These are phyloP conservation scores for Megaptera novaeangliae DNA, from an alignment of 2,113 vertebrate species.

Conservation along the genomic window DNA sequence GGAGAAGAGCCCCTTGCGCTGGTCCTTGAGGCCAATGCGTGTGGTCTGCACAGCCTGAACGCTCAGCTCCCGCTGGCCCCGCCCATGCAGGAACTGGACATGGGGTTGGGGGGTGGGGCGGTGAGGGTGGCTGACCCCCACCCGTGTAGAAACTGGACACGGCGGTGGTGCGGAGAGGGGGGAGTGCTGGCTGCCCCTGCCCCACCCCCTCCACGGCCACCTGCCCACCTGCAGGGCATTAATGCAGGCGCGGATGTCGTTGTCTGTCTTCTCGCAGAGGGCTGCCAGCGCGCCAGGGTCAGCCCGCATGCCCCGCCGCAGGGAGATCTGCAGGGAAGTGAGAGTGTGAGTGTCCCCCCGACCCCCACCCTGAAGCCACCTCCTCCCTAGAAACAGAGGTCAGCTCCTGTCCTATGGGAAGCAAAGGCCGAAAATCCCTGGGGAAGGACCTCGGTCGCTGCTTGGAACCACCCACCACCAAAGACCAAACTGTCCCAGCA, in stretches of 20 bases:
- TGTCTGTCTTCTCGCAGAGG: conserved; percentile 94
- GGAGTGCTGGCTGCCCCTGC: rapidly evolving
- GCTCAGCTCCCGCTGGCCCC: conserved; percentile 87
- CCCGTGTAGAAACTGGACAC: conserved; percentile 84
- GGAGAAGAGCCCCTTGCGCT: conserved; percentile 94
- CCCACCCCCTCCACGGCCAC: conserved; percentile 55
- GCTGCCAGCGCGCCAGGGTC: conserved; percentile 85
- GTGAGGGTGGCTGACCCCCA: not conserved
- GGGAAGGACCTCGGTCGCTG: rapidly evolving
- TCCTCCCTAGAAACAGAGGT: not conserved
- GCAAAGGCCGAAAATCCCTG: not conserved
- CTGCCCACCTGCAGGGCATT: conserved; percentile 92
- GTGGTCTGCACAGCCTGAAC: conserved; percentile 84
- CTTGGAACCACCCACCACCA: not conserved
- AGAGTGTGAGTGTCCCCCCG: not conserved
- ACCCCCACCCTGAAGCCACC: not conserved
- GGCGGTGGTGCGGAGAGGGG: rapidly evolving
- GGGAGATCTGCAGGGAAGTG: conserved; percentile 80
- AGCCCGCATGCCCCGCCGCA: conserved; percentile 85
- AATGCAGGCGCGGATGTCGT: conserved; percentile 94
- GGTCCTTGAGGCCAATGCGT: conserved; percentile 92
- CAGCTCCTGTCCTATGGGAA: no score
- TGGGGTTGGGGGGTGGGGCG: rapidly evolving
- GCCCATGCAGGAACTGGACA: conserved; percentile 90
- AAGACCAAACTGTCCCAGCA: no score